A percentile compares a stretch with the other conserved stretches of the same genome.
phyloP scores from a whole-genome alignment of 2,113 vertebrate genomes.

The Larimichthys crocea region DNA sequence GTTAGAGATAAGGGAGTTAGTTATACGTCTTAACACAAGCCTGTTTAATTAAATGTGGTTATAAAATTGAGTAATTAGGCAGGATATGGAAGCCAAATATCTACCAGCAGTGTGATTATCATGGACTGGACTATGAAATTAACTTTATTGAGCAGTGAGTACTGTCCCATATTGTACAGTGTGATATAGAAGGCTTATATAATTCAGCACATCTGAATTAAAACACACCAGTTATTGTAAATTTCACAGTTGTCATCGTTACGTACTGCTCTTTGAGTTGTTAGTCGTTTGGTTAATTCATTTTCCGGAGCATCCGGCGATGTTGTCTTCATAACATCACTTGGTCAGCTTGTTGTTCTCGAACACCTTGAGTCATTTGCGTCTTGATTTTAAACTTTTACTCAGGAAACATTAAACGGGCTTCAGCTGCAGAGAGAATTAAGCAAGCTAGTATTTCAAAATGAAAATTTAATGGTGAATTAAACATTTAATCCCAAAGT shows the following conservation, averaged over 20 bases:
- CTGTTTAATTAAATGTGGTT: slow-evolving; percentile 17
- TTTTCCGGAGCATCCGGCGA: not conserved
- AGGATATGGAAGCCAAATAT: not conserved
- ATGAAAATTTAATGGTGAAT: slow-evolving; percentile 66
- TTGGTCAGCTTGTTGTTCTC: not conserved
- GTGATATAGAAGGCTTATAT: not conserved
- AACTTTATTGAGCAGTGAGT: slow-evolving; percentile 1
- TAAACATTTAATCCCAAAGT: slow-evolving; percentile 65
- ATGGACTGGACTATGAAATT: slow-evolving; percentile 8
- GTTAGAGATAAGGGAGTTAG: slow-evolving; percentile 9
- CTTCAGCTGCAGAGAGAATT: slow-evolving; percentile 31
- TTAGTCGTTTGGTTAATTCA: not conserved
- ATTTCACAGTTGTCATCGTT: not conserved
- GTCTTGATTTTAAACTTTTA: not conserved
- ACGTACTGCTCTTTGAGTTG: not conserved
- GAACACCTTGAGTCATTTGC: not conserved
- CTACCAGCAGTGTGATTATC: slow-evolving; percentile 6
- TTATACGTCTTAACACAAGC: slow-evolving; percentile 13
- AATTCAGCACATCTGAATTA: not conserved
- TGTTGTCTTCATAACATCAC: not conserved
- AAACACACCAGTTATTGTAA: not conserved
- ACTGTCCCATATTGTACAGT: not conserved
- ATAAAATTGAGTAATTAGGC: not conserved
- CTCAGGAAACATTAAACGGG: slow-evolving; percentile 22
- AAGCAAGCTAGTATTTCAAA: slow-evolving; percentile 40